Conservation (phyloP, 2,888 invertebrate genomes). For the Drosophila buzzatii region DNA sequence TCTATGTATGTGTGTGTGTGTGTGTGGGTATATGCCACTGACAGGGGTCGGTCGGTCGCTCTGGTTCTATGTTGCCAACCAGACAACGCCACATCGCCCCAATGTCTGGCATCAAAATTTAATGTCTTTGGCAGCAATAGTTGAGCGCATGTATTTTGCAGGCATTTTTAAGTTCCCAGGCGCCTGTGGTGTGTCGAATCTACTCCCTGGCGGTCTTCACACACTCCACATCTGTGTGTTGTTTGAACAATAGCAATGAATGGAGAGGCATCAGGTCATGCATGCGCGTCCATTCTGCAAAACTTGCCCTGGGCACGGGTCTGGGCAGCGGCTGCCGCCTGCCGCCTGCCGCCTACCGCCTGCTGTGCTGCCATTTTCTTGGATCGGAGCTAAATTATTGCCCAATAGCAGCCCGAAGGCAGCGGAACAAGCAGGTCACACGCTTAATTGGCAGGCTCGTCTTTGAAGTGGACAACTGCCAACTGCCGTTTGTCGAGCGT, state of each 20-base stretch:
- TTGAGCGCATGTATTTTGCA: conserved; percentile 48
- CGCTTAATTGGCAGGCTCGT: conserved; percentile 28
- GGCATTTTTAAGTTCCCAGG: conserved; percentile 58
- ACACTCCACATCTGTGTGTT: conserved; percentile 4
- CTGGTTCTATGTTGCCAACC: conserved; percentile 36
- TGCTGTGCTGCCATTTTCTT: conserved; percentile 21
- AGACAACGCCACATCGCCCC: conserved; percentile 13
- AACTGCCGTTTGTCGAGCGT: conserved; percentile 29
- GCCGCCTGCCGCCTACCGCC: not conserved
- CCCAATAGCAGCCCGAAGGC: conserved; percentile 18
- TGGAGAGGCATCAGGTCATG: conserved; percentile 23
- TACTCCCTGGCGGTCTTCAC: conserved; percentile 14
- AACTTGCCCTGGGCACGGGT: conserved; percentile 6
- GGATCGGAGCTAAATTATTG: conserved; percentile 9
- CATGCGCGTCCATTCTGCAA: conserved; percentile 6
- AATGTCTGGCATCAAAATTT: conserved; percentile 68
- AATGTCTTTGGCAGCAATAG: conserved; percentile 71
- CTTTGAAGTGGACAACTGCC: conserved; percentile 24
- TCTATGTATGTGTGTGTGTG: not conserved
- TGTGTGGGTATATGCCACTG: conserved; percentile 25
- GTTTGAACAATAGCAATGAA: conserved; percentile 29
- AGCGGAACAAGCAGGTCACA: conserved; percentile 25
- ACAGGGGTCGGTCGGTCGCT: conserved; percentile 44
- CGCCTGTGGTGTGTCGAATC: conserved; percentile 30
- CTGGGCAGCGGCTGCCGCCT: too few species aligned